These are phyloP conservation scores for Danaus melanippus DNA, from an alignment of 1,140 invertebrate species.

Conservation along the genomic window DNA sequence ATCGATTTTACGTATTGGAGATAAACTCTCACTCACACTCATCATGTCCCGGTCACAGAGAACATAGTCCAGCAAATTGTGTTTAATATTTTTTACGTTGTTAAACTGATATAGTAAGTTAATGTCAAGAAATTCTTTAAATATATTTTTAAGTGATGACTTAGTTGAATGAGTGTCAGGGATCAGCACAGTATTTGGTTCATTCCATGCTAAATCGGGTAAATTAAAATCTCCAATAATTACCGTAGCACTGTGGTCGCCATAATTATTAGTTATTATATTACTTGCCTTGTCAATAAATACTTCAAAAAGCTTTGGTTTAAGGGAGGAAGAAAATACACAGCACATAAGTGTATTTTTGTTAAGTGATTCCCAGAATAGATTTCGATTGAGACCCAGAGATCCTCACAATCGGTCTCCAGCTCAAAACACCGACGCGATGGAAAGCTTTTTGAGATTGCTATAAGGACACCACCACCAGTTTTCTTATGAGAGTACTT, in stretches of 20 bases:
- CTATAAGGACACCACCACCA: constrained; percentile 7
- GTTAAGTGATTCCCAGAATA: constrained; percentile 9
- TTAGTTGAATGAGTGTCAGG: no score
- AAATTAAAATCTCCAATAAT: constrained; percentile 8
- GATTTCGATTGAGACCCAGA: constrained; percentile 4
- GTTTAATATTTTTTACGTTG: constrained; percentile 8
- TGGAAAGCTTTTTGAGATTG: constrained; percentile 6
- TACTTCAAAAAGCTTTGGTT: constrained; percentile 6
- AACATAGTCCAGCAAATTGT: constrained; percentile 7
- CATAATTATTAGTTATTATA: constrained; percentile 4
- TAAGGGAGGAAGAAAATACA: constrained; percentile 9
- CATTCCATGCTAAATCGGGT: constrained; percentile 7
- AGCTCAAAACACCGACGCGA: constrained; percentile 3
- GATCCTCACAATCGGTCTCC: constrained; percentile 4
- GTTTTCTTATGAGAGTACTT: constrained; percentile 7
- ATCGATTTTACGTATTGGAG: constrained; percentile 8
- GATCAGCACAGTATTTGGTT: no score
- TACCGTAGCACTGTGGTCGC: constrained; percentile 1
- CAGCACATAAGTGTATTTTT: constrained; percentile 10
- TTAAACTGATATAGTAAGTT: no score
- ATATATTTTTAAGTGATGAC: no score
- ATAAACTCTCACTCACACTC: no score
- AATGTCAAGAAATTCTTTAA: no score
- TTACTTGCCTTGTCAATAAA: constrained; percentile 6
- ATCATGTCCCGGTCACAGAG: no score